phyloP scores from a whole-genome alignment of 2,113 vertebrate genomes.

The Cygnus buccinator region DNA sequence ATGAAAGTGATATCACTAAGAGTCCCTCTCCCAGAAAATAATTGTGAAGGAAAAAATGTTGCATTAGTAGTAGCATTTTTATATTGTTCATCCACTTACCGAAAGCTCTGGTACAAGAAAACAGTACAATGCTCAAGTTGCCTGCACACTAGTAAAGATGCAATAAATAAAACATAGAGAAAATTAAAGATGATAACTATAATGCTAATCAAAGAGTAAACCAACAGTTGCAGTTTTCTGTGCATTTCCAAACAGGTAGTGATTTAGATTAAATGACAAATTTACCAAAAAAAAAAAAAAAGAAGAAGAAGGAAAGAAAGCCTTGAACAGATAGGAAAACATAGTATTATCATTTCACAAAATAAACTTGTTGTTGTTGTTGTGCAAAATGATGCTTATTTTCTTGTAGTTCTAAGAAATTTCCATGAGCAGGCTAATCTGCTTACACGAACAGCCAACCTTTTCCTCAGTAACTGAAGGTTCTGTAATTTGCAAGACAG shows the following conservation, averaged over 20 bases:
- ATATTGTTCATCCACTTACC: not conserved
- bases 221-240: not conserved
- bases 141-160: not conserved
- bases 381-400: not conserved
- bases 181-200: not conserved
- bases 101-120: not conserved
- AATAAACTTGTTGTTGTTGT: not conserved
- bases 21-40: not conserved
- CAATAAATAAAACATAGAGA: not conserved
- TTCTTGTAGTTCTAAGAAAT: not conserved
- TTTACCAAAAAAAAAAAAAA: too few species aligned
- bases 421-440: not conserved
- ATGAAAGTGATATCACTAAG: not conserved
- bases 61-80: not conserved
- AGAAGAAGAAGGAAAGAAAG: too few species aligned
- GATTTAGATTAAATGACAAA: too few species aligned
- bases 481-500: accelerated
- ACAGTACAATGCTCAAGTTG: not conserved
- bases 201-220: not conserved
- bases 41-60: not conserved
- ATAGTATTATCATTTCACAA: not conserved
- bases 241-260: not conserved
- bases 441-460: not conserved
- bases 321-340: not conserved
- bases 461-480: too few species aligned